Evolutionary conservation across 1,140 invertebrate species (phyloP).

Genomic region (Ostrea edulis): DNA sequence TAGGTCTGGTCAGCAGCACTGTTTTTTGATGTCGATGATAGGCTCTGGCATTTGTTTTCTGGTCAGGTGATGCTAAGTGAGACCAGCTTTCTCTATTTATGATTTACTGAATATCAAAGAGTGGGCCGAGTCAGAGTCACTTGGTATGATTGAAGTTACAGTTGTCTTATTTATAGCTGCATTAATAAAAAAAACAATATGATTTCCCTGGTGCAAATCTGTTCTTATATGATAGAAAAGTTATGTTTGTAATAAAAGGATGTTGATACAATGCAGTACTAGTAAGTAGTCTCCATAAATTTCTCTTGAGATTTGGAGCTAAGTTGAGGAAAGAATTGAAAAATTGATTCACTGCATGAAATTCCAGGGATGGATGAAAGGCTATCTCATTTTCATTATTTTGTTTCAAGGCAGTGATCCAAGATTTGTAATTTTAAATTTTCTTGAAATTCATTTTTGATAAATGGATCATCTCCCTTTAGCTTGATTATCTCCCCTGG

Average conservation of each 20-base stretch:
- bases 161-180: background rate
- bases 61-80: constrained; percentile 18
- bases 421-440: background rate
- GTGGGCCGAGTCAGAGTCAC: background rate
- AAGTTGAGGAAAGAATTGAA: background rate
- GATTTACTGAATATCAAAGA: constrained; percentile 31
- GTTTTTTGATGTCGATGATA: constrained; percentile 10
- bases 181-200: background rate
- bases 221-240: background rate
- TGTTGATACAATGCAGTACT: background rate
- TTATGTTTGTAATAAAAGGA: background rate
- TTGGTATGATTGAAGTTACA: background rate
- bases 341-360: background rate
- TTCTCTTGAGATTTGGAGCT: background rate
- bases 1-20: background rate
- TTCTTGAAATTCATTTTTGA: background rate
- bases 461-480: constrained; percentile 29
- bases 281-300: background rate
- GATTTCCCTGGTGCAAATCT: background rate
- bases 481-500: background rate
- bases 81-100: background rate
- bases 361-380: background rate
- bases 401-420: background rate
- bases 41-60: constrained; percentile 16
- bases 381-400: background rate